These are phyloP conservation scores for Tolmerus cingulatus DNA, from an alignment of 2,888 invertebrate species.

Conservation along the genomic window DNA sequence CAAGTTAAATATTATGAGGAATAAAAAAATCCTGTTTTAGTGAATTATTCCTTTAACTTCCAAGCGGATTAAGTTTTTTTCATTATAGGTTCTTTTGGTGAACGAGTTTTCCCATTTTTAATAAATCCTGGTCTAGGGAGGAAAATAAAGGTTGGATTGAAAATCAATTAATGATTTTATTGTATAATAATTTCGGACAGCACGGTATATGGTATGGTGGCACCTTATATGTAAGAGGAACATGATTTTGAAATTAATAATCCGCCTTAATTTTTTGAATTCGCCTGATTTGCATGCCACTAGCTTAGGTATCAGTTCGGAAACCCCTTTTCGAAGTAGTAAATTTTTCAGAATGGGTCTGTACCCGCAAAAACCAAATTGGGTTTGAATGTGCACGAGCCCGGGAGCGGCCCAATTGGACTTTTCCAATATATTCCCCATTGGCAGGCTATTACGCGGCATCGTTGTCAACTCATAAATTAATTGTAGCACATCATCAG, in stretches of 20 bases:
- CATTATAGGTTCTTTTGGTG: too few relatives aligned
- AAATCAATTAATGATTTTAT: too few relatives aligned
- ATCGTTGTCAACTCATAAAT: slow-evolving; percentile 22
- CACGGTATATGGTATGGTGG: too few relatives aligned
- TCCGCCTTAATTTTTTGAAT: not conserved
- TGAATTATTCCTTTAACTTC: too few relatives aligned
- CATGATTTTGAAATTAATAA: not conserved
- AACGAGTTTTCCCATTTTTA: too few relatives aligned
- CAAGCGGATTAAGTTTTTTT: too few relatives aligned
- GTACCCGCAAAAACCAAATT: not conserved
- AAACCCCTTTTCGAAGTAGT: not conserved
- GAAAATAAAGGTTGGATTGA: too few relatives aligned
- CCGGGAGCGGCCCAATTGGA: not conserved
- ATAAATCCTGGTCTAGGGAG: too few relatives aligned
- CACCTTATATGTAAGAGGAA: too few relatives aligned
- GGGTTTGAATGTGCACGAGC: not conserved
- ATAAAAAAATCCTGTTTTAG: too few relatives aligned
- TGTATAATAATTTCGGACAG: too few relatives aligned
- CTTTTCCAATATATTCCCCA: not conserved
- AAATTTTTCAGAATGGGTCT: not conserved
- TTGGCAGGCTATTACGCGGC: not conserved
- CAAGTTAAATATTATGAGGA: too few relatives aligned
- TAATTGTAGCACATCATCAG: slow-evolving; percentile 20
- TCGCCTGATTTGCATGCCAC: not conserved
- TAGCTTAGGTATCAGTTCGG: not conserved